Conservation (phyloP, 37 sponge, comb jelly and placozoan genomes). For the Crambe crambe region DNA sequence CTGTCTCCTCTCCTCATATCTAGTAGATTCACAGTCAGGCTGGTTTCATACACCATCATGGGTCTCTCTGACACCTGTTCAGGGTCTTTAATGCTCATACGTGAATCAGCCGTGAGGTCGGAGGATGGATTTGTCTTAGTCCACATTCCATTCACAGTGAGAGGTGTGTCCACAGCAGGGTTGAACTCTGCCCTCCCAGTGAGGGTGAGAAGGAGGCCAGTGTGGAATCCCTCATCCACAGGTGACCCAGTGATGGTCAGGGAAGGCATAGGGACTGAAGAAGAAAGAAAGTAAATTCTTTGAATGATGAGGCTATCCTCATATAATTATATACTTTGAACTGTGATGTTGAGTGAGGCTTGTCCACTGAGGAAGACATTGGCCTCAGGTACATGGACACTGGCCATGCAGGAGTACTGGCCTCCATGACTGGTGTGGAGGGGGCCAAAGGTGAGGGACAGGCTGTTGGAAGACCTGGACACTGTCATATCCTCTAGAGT, state of each 20-base stretch:
- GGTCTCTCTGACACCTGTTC: not conserved
- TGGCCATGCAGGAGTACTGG: too few species aligned
- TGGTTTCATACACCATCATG: slow-evolving; percentile 1
- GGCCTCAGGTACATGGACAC: too few species aligned
- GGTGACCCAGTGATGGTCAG: slow-evolving; percentile 12
- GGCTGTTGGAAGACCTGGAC: too few species aligned
- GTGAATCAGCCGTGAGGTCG: not conserved
- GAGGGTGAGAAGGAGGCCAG: slow-evolving; percentile 20
- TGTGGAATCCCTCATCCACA: slow-evolving; percentile 26
- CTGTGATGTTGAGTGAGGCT: too few species aligned
- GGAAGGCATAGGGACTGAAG: not conserved
- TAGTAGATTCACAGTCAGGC: not conserved
- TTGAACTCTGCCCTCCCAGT: slow-evolving; percentile 13
- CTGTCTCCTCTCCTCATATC: not conserved
- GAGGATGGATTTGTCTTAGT: not conserved
- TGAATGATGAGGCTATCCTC: too few species aligned
- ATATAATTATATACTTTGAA: too few species aligned
- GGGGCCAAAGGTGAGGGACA: too few species aligned
- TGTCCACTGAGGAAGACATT: too few species aligned
- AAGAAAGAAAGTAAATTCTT: too few species aligned
- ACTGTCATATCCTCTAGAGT: too few species aligned
- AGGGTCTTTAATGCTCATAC: not conserved
- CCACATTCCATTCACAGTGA: slow-evolving; percentile 5
- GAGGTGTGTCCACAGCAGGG: slow-evolving; percentile 17
- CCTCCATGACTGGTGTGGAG: too few species aligned